Evolutionary conservation across 2,888 invertebrate species (phyloP), one percentile per base, ranked within the genome.

Genomic region (Drosophila mettleri): DNA sequence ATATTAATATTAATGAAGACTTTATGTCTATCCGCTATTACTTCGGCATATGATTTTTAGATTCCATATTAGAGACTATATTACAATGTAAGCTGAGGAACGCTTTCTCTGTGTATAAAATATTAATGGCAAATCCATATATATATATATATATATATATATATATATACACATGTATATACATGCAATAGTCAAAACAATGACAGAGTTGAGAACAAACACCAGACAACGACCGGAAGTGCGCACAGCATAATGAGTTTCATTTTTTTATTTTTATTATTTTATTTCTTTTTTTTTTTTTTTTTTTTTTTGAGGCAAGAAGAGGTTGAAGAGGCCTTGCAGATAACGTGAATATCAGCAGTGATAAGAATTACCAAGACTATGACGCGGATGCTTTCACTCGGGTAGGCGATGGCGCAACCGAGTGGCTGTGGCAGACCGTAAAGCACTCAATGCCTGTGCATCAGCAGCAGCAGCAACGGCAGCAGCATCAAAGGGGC

Each of bases 201-300:
- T 60, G 57, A 70, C 54, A 58, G n/a, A 46, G 41, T 36, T 41
- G 34, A 45, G 29, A 41, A 18, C 27, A 39, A 51, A 16, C 52
- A 58, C 6, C 48, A 31, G 34, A 48, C 34, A 27, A n/a, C 34
- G 59, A 65, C 74, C 78, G 80, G 78, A 78, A 78, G 74, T 73
- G 66, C 71, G 67, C 65, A 78, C 46, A 69, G 79, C 76, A 70
- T 78, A 76, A 76, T 77, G 79, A 79, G 54, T 59, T 59, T 54
- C 41, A 60, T 57, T 63, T 57, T 54, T 38, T 18, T 29, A 18
- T 20, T 20, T 20, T 39, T 39, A 68, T 22, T 49, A 6, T n/a
- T 29, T 29, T 54, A 10, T 54, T 60, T 48, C 22, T 70, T 31
- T 12, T 45, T 8, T 38, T 45, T 10, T 33, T 55, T 29, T 29